Conservation (phyloP, 2,888 invertebrate genomes). For the Nebria brevicollis region DNA sequence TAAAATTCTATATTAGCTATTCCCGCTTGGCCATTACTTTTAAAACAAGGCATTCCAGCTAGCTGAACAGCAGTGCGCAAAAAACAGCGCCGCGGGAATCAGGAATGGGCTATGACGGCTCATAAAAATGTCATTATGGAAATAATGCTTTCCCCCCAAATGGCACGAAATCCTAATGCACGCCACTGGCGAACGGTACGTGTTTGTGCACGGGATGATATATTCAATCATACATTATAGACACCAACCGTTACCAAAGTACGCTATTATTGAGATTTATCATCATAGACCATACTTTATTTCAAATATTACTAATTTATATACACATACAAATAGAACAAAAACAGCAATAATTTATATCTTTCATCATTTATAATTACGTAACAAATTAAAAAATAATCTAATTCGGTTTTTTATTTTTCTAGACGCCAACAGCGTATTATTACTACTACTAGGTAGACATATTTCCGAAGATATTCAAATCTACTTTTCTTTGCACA, state of each 20-base stretch:
- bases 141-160: slow-evolving; percentile 1
- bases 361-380: not conserved
- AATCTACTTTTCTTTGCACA: not conserved
- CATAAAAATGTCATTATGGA: slow-evolving; percentile 23
- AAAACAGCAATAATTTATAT: too few relatives aligned
- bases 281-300: not conserved
- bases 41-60: slow-evolving; percentile 11
- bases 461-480: not conserved
- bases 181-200: not conserved
- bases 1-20: slow-evolving; percentile 17
- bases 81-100: slow-evolving; percentile 10
- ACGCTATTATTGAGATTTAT: slow-evolving; percentile 1
- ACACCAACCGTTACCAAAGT: not conserved
- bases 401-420: not conserved
- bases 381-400: not conserved
- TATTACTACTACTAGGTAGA: too few relatives aligned
- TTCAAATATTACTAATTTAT: not conserved
- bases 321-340: too few relatives aligned
- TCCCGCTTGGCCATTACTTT: slow-evolving; percentile 21
- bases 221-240: slow-evolving; percentile 11
- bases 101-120: slow-evolving; percentile 17
- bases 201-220: slow-evolving; percentile 11
- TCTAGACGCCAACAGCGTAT: not conserved
- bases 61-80: not conserved
- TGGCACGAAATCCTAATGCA: not conserved